A percentile compares a stretch with the other conserved stretches of the same genome.
These are phyloP conservation scores for Drosophila dunni DNA, from an alignment of 1,140 invertebrate species.

Conservation along the genomic window DNA sequence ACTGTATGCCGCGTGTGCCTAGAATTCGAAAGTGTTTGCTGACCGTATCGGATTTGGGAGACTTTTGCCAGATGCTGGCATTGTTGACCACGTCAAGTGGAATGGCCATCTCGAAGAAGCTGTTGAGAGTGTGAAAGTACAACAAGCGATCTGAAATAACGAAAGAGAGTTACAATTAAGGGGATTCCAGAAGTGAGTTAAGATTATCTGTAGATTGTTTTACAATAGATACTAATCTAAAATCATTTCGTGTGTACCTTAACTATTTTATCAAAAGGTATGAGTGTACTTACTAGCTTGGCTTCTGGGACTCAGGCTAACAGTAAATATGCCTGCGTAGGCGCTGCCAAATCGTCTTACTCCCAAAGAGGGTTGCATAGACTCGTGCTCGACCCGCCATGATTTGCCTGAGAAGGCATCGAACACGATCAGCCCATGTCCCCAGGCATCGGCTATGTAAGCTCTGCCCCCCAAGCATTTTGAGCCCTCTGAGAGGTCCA, in stretches of 20 bases:
- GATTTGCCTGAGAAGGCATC: conserved; percentile 86
- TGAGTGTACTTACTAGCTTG: conserved; percentile 27
- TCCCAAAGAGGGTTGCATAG: conserved; percentile 88
- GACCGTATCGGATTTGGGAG: neutral
- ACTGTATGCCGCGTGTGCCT: conserved; percentile 78
- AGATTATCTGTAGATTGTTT: too few relatives aligned
- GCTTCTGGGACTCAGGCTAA: conserved; percentile 87
- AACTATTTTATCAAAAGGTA: neutral
- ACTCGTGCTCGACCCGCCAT: conserved; percentile 89
- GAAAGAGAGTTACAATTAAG: neutral
- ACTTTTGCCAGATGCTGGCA: conserved; percentile 74
- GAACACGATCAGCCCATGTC: conserved; percentile 89
- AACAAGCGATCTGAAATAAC: conserved; percentile 85
- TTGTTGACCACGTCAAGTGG: conserved; percentile 88
- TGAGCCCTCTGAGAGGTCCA: conserved; percentile 86
- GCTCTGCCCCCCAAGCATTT: conserved; percentile 89
- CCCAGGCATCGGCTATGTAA: conserved; percentile 91
- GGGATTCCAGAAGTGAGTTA: too few relatives aligned
- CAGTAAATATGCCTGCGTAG: conserved; percentile 87
- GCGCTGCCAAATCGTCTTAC: conserved; percentile 88
- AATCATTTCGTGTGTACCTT: too few relatives aligned
- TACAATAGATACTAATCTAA: too few relatives aligned
- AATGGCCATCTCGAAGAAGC: conserved; percentile 89
- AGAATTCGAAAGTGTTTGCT: conserved; percentile 50
- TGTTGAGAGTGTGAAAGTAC: conserved; percentile 91